phyloP scores from a whole-genome alignment of 2,888 invertebrate species.

The Eumerus sabulonum region DNA sequence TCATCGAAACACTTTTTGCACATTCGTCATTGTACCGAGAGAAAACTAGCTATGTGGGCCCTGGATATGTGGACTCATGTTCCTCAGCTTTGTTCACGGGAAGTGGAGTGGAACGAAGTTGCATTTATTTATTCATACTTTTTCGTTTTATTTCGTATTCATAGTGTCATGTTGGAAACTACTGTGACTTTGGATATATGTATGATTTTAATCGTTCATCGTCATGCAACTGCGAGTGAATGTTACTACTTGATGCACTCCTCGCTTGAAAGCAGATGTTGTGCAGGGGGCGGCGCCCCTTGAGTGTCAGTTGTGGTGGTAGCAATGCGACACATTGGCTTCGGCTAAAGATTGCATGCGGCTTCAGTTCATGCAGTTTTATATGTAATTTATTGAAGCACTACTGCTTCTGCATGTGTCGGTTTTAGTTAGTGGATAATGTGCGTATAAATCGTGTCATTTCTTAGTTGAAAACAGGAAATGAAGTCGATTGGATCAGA shows the following conservation, averaged over 20 bases:
- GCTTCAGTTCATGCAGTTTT: too few species aligned
- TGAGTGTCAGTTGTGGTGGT: too few species aligned
- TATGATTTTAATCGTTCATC: slow-evolving; percentile 60
- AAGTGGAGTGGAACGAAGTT: slow-evolving; percentile 20
- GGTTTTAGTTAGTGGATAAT: too few species aligned
- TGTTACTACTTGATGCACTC: background rate
- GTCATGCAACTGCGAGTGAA: slow-evolving; percentile 60
- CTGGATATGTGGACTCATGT: slow-evolving; percentile 13
- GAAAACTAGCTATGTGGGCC: slow-evolving; percentile 20
- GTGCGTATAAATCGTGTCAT: too few species aligned
- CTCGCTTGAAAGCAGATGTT: too few species aligned
- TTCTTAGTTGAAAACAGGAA: too few species aligned
- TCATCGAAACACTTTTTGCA: slow-evolving; percentile 15
- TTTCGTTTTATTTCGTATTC: slow-evolving; percentile 22
- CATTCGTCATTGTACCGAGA: background rate
- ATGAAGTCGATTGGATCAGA: too few species aligned
- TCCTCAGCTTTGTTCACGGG: slow-evolving; percentile 4
- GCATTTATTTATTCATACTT: background rate
- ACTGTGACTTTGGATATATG: slow-evolving; percentile 43
- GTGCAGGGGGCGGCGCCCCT: too few species aligned
- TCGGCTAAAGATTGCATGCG: too few species aligned
- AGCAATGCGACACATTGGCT: too few species aligned
- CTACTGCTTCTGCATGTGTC: background rate
- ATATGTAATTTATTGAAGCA: background rate
- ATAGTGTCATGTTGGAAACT: slow-evolving; percentile 62